Percentiles rank a stretch among this genome's conserved stretches.
These are phyloP conservation scores for Chloroclystis v-ata DNA, from an alignment of 2,888 invertebrate species.

Conservation along the genomic window DNA sequence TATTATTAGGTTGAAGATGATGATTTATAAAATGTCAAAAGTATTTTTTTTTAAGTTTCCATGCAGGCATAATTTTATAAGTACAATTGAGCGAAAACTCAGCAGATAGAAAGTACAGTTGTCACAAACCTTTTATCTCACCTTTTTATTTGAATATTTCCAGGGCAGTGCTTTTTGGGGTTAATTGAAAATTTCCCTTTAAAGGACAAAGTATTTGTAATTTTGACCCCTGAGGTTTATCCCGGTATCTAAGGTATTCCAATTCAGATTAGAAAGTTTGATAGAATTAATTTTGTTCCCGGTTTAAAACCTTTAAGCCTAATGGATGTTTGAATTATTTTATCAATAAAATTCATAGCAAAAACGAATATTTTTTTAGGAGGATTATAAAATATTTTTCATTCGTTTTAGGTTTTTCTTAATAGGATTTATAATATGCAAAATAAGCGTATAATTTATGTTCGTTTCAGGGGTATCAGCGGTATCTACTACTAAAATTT, in stretches of 20 bases:
- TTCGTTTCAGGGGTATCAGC: no score
- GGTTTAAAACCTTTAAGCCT: constrained; percentile 7
- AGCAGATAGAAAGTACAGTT: background rate
- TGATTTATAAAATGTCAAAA: no score
- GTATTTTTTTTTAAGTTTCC: no score
- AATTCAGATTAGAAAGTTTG: constrained; percentile 26
- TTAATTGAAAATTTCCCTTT: background rate
- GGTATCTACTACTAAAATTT: no score
- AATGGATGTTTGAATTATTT: background rate
- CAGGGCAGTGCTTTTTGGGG: background rate
- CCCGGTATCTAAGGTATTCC: constrained; percentile 1
- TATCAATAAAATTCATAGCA: background rate
- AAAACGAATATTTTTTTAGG: background rate
- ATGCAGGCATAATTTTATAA: no score
- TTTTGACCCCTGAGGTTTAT: background rate
- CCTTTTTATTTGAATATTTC: background rate
- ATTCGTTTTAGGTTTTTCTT: no score
- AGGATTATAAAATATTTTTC: no score
- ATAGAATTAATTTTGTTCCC: constrained; percentile 28
- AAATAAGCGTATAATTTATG: no score
- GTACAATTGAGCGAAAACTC: no score
- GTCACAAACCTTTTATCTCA: background rate
- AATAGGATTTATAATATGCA: no score
- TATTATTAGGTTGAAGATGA: no score
- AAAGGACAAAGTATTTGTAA: background rate